A percentile compares a stretch with the other conserved stretches of the same genome.
phyloP scores from a whole-genome alignment of 1,140 invertebrate species.

The Hylaeus volcanicus region DNA sequence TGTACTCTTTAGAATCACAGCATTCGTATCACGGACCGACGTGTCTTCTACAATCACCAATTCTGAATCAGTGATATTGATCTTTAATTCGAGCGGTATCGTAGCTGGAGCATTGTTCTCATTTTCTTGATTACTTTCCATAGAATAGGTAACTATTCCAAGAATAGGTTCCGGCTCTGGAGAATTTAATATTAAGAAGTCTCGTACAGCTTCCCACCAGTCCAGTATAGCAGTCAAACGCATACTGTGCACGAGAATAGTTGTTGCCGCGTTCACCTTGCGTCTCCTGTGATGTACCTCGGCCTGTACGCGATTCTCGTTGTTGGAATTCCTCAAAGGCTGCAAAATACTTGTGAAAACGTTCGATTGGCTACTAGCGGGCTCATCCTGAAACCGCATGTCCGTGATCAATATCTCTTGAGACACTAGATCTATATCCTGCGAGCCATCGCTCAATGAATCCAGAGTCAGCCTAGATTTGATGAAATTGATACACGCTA shows the following conservation, averaged over 20 bases:
- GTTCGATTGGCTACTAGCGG: constrained; percentile 88
- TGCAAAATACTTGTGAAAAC: constrained; percentile 95
- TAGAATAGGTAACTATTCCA: constrained; percentile 36
- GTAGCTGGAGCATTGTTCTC: constrained; percentile 19
- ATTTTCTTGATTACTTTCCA: constrained; percentile 40
- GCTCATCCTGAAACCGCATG: constrained; percentile 86
- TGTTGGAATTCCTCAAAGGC: constrained; percentile 83
- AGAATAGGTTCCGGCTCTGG: constrained; percentile 70
- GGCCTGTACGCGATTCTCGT: constrained; percentile 87
- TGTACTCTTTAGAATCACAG: constrained; percentile 96
- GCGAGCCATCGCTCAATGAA: constrained; percentile 91
- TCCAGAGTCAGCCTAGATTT: constrained; percentile 92
- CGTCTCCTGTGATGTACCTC: constrained; percentile 89
- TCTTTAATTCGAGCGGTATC: constrained; percentile 89
- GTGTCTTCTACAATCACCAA: constrained; percentile 96
- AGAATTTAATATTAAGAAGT: constrained; percentile 86
- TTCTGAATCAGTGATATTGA: constrained; percentile 98
- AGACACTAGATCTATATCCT: constrained; percentile 96
- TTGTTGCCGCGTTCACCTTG: constrained; percentile 89
- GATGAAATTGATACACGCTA: constrained; percentile 95
- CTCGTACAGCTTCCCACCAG: constrained; percentile 93
- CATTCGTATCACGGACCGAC: constrained; percentile 92
- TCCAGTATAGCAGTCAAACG: constrained; percentile 95
- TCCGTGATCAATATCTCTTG: constrained; percentile 94
- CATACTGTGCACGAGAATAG: constrained; percentile 97